Evolutionary conservation across 1,140 invertebrate species (phyloP), one percentile per base, ranked within the genome.

Genomic region (Lanistes nyassanus): DNA sequence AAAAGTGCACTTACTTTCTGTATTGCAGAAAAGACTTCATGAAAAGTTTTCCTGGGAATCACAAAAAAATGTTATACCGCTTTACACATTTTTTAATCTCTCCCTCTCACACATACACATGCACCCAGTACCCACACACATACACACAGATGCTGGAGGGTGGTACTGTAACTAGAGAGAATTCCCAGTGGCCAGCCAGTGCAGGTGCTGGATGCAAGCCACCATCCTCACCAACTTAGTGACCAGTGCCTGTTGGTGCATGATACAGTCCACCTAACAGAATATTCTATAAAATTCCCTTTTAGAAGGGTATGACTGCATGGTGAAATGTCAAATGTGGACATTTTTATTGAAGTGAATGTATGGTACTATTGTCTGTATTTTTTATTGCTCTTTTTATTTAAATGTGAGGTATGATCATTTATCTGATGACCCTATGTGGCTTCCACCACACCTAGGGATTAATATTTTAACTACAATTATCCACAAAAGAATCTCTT

Each of bases 81-180:
- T 42, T 39, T n/a, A 66, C 64, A 66, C 60, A 64, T 34, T 36
- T 34, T 36, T 34, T 36, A 64, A 29, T 34, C 60, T 34, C 60
- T 34, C 60, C 31, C 60, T 34, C 60, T 13, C 60, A 64, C 60
- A 31, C 60, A 64, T 36, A 31, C 60, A 64, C 60, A n/a, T n/a
- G n/a, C n/a, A n/a, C n/a, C n/a, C 9, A 29, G 11, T 23, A 31
- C 60, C 5, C 60, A 31, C 26, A 9, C 26, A 16, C 60, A 16
- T 23, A 64, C 60, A 4, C 60, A 64, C 60, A 4, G 31, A 13
- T 7, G 29, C 60, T n/a, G n/a, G n/a, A n/a, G n/a, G n/a, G n/a
- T n/a, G n/a, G n/a, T n/a, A n/a, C n/a, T n/a, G 4, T 36, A 13
- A 29, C 34, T 36, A 64, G 31, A 64, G 13, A 7, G 6, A 5